Evolutionary conservation across 2,113 vertebrate species (phyloP).

Genomic region (Jaculus jaculus): DNA sequence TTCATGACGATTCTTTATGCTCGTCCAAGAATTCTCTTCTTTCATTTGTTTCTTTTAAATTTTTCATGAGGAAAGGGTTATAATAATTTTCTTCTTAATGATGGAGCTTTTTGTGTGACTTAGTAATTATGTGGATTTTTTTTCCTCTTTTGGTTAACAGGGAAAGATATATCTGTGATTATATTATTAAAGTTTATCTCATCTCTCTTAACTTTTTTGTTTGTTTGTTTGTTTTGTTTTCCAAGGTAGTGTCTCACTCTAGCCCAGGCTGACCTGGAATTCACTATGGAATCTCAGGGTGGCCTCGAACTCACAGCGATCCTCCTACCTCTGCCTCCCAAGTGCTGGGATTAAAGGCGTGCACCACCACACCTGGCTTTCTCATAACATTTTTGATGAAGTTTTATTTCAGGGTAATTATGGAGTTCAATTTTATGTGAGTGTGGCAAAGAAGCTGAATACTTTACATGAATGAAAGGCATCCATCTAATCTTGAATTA

Average conservation of each 20-base stretch:
- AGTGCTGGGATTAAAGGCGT: too few species aligned
- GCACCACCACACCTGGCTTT: background rate
- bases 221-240: too few species aligned
- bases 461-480: background rate
- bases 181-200: background rate
- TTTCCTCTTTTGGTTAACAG: background rate
- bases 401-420: slow-evolving; percentile 23
- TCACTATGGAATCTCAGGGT: too few species aligned
- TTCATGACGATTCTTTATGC: background rate
- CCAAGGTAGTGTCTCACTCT: too few species aligned
- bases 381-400: background rate
- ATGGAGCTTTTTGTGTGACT: background rate
- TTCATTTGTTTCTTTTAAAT: background rate
- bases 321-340: too few species aligned
- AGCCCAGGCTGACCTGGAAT: too few species aligned
- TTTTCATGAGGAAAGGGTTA: background rate
- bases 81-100: slow-evolving; percentile 38
- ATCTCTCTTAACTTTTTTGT: background rate
- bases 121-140: background rate
- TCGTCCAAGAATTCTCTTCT: background rate
- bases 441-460: background rate
- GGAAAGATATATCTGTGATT: background rate
- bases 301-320: too few species aligned
- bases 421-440: slow-evolving; percentile 13
- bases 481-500: slow-evolving; percentile 16